Evolutionary conservation across 1,140 invertebrate genomes (phyloP).

Genomic region (Drosophila parabipectinata): DNA sequence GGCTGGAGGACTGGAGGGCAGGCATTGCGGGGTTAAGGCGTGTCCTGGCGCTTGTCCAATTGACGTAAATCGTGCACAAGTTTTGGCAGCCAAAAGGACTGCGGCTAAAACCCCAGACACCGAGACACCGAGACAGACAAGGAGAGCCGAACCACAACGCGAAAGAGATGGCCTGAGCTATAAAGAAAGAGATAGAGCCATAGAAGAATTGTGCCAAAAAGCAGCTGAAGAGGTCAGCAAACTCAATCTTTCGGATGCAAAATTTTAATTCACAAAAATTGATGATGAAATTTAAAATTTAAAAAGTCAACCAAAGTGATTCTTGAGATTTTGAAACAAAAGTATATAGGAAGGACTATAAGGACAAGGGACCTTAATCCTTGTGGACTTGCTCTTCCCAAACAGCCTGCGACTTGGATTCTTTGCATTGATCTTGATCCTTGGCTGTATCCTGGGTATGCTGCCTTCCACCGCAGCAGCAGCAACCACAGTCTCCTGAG

Average conservation of each 20-base stretch:
- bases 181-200: not conserved
- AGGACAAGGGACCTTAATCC: not conserved
- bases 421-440: not conserved
- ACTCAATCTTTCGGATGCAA: constrained; percentile 17
- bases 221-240: constrained; percentile 56
- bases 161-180: not conserved
- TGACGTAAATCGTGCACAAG: constrained; percentile 76
- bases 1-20: not conserved
- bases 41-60: constrained; percentile 70
- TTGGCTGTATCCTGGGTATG: not conserved
- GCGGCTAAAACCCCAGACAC: constrained; percentile 41
- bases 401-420: not conserved
- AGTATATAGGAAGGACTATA: not conserved
- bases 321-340: not conserved
- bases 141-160: not conserved
- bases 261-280: not conserved
- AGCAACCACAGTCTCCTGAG: not conserved
- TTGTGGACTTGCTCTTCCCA: not conserved
- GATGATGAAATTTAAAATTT: not conserved
- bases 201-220: constrained; percentile 10
- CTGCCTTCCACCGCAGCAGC: not conserved
- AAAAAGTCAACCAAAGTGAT: not conserved
- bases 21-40: constrained; percentile 43
- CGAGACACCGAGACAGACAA: constrained; percentile 6
- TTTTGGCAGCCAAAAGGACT: constrained; percentile 73